Conservation (phyloP, 2,888 invertebrate species). For the Metellina segmentata region DNA sequence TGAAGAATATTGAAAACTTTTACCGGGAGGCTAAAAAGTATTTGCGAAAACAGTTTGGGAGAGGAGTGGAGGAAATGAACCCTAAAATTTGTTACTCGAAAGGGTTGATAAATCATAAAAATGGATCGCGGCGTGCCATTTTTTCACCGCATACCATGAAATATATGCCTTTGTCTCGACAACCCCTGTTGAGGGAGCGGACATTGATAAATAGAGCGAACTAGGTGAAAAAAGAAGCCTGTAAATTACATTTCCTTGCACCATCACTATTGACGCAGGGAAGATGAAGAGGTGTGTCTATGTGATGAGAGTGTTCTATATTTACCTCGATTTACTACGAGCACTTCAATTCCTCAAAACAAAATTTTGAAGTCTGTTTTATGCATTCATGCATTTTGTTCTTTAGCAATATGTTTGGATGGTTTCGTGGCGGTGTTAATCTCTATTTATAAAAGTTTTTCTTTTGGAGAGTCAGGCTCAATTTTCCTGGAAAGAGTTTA, state of each 20-base stretch:
- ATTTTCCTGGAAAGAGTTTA: too few relatives aligned
- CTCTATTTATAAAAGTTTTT: too few relatives aligned
- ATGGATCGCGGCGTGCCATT: not conserved
- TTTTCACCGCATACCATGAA: not conserved
- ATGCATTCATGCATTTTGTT: too few relatives aligned
- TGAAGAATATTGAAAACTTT: not conserved
- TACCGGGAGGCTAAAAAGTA: not conserved
- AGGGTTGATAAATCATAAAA: not conserved
- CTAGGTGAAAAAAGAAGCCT: not conserved
- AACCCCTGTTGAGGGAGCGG: not conserved
- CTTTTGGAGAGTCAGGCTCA: too few relatives aligned
- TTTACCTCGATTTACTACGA: not conserved
- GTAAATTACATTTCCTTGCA: conserved; percentile 19
- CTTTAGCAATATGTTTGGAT: too few relatives aligned
- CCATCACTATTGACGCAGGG: not conserved
- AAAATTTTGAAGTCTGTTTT: too few relatives aligned
- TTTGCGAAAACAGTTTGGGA: not conserved
- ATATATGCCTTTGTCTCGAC: not conserved
- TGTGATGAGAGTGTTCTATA: not conserved
- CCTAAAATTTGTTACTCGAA: not conserved
- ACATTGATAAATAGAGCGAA: not conserved
- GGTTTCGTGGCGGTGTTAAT: too few relatives aligned
- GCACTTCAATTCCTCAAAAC: not conserved
- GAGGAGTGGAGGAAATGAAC: not conserved
- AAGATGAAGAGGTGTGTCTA: not conserved